A percentile compares a stretch with the other conserved stretches of the same genome.
Evolutionary conservation across 2,888 invertebrate species (phyloP).

Genomic region (Tricholauxania praeusta): DNA sequence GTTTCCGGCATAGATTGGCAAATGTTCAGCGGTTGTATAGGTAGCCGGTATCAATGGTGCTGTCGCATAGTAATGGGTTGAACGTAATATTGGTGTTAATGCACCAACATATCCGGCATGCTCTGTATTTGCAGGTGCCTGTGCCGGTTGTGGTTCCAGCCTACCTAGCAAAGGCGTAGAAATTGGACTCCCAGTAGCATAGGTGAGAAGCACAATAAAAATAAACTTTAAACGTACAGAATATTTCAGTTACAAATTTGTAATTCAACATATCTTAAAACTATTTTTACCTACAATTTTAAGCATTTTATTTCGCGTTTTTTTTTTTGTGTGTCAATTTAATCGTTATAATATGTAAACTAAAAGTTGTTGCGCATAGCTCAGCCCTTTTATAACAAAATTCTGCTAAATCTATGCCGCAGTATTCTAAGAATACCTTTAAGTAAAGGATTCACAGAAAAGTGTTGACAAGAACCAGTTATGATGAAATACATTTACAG

Average conservation of each 20-base stretch:
- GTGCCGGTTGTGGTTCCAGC: constrained; percentile 48
- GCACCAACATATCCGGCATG: constrained; percentile 53
- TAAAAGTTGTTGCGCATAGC: too few relatives aligned
- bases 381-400: too few relatives aligned
- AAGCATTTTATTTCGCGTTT: constrained; percentile 33
- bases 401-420: too few relatives aligned
- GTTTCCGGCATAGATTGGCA: constrained; percentile 50
- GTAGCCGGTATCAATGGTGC: constrained; percentile 38
- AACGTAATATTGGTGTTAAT: constrained; percentile 45
- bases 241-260: background rate
- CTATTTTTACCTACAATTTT: constrained; percentile 41
- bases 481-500: too few relatives aligned
- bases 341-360: too few relatives aligned
- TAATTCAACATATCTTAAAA: background rate
- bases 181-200: constrained; percentile 34
- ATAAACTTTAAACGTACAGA: background rate
- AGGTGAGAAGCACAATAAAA: constrained; percentile 10
- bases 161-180: constrained; percentile 55
- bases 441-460: too few relatives aligned
- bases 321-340: too few relatives aligned
- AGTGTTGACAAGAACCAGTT: too few relatives aligned
- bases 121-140: constrained; percentile 53
- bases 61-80: constrained; percentile 2
- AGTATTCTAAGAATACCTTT: too few relatives aligned
- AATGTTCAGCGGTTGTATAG: constrained; percentile 44